These are phyloP conservation scores for Mus pahari DNA, from an alignment of 2,113 vertebrate species.

Conservation along the genomic window DNA sequence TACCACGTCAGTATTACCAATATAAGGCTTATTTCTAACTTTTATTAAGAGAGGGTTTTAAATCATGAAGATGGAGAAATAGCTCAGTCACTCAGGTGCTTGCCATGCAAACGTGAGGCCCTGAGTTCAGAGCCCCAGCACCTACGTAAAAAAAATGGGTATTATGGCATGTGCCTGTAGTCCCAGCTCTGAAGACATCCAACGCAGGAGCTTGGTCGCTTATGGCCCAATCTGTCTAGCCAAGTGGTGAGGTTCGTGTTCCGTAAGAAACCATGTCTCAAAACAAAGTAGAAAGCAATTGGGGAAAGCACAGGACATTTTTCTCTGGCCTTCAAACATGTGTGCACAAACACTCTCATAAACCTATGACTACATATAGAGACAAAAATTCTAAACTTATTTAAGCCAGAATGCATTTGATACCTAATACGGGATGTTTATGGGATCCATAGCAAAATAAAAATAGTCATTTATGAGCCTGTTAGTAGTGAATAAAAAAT, in stretches of 20 bases:
- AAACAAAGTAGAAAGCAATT: background rate
- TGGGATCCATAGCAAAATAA: conserved; percentile 20
- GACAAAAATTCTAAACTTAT: background rate
- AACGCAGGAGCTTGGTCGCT: background rate
- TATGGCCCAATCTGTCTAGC: no score
- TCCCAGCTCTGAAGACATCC: background rate
- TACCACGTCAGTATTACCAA: background rate
- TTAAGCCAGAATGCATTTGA: background rate
- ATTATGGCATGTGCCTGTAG: background rate
- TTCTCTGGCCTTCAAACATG: background rate
- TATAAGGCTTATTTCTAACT: background rate
- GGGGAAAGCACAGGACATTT: background rate
- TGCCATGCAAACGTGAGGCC: background rate
- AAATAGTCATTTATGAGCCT: background rate
- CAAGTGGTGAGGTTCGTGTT: no score
- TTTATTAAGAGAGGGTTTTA: background rate
- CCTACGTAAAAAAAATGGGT: background rate
- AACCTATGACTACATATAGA: background rate
- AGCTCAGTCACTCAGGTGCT: background rate
- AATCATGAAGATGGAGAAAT: background rate
- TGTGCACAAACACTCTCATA: background rate
- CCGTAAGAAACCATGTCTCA: background rate
- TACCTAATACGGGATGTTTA: background rate
- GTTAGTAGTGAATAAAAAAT: conserved; percentile 8
- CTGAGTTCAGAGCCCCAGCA: background rate